Percentiles rank a stretch among this genome's conserved stretches.
phyloP scores from a whole-genome alignment of 2,113 vertebrate genomes.

The Cololabis saira region DNA sequence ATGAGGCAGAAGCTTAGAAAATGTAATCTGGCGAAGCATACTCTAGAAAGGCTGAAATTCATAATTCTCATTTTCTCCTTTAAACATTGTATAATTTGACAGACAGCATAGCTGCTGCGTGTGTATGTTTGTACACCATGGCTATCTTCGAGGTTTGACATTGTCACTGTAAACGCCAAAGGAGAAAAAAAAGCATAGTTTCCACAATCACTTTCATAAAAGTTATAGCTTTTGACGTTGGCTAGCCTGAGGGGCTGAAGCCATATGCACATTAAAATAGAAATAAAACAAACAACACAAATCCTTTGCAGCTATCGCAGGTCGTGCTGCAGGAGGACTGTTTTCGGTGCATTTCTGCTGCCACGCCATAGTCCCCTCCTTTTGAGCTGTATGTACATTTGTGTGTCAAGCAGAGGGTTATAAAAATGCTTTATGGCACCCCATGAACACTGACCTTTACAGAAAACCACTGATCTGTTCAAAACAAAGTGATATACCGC shows the following conservation, averaged over 20 bases:
- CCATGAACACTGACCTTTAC: constrained; percentile 69
- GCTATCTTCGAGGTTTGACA: constrained; percentile 1
- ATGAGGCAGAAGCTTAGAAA: not conserved
- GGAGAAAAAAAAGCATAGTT: constrained; percentile 23
- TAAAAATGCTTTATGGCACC: constrained; percentile 65
- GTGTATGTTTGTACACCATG: not conserved
- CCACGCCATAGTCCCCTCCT: constrained; percentile 17
- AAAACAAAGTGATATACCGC: constrained; percentile 53
- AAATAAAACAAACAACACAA: constrained; percentile 4
- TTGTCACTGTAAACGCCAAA: constrained; percentile 7
- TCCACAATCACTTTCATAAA: constrained; percentile 19
- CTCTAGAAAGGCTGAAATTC: not conserved
- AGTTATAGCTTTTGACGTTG: constrained; percentile 7
- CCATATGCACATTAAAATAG: not conserved
- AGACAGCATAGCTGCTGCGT: not conserved
- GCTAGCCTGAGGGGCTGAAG: not conserved
- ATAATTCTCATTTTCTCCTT: not conserved
- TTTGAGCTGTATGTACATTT: constrained; percentile 36
- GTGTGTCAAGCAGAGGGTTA: constrained; percentile 35
- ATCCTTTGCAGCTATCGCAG: not conserved
- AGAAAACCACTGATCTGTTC: constrained; percentile 57
- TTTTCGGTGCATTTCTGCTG: constrained; percentile 12
- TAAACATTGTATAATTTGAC: not conserved
- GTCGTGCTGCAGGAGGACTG: constrained; percentile 2
- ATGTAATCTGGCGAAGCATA: no score